Percentiles rank a stretch among this genome's conserved stretches.
These are phyloP conservation scores for Drosophila tripunctata DNA, from an alignment of 2,888 invertebrate species.

Conservation along the genomic window DNA sequence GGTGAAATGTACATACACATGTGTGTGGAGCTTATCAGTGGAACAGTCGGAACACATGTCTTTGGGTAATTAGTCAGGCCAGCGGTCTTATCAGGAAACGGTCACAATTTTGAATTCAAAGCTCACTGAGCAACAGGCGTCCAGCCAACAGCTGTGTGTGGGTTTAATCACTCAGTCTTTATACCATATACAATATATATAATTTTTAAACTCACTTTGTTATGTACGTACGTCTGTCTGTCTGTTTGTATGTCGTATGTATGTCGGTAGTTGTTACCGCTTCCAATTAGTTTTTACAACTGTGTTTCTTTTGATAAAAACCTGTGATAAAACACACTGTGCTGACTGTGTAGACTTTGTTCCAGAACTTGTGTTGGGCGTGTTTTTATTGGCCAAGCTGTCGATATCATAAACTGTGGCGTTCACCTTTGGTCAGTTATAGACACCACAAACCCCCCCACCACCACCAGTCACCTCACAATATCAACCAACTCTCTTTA, in stretches of 20 bases:
- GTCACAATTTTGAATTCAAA: constrained; percentile 23
- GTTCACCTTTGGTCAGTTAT: constrained; percentile 51
- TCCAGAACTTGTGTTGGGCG: constrained; percentile 18
- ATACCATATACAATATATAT: neutral
- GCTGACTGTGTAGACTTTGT: constrained; percentile 46
- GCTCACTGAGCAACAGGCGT: constrained; percentile 7
- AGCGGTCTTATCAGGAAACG: constrained; percentile 37
- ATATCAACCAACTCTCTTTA: neutral
- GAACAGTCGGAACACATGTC: constrained; percentile 52
- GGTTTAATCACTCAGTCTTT: constrained; percentile 7
- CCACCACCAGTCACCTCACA: neutral
- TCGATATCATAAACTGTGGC: constrained; percentile 39
- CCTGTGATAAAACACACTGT: constrained; percentile 44
- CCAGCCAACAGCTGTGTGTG: constrained; percentile 34
- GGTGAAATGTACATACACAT: constrained; percentile 2
- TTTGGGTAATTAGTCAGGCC: constrained; percentile 60
- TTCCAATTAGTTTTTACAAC: constrained; percentile 51
- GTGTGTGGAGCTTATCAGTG: constrained; percentile 37
- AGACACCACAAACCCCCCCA: constrained; percentile 5
- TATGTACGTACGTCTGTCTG: neutral
- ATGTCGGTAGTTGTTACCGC: constrained; percentile 1
- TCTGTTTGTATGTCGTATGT: too few species aligned
- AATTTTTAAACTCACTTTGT: neutral
- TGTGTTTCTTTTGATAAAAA: constrained; percentile 55
- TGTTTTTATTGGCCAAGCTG: constrained; percentile 39